Base-by-base conservation (phyloP, 2,113 vertebrate genomes). In the Miniopterus natalensis region DNA sequence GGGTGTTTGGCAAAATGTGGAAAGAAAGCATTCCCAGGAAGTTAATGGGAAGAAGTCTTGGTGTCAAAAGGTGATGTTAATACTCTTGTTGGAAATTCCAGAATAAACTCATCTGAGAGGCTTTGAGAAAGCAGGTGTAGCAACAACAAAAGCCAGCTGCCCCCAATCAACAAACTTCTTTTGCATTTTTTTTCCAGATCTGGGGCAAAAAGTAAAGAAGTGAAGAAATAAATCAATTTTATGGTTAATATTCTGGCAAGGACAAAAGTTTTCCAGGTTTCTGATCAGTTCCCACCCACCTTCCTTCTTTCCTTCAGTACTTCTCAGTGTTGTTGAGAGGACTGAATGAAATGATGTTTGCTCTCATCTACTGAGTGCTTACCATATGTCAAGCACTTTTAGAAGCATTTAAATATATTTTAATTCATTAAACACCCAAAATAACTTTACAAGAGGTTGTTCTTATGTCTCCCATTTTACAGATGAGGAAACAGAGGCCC, bases 191-290 rank as follows among this genome's bases (percentile, higher is more conserved):
- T 42, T 12, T 6, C 45, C 45, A 57, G 55, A 59, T n/a, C 51
- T 47, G 3, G 11, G 84, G 36, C 21, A 90, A 51, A 57, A 29
- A 36, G 45, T 18, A 31, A 84, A 75, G 21, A 17, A 12, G 42
- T 17, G 27, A 45, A 73, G n/a, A 73, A 29, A 40, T 14, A 20
- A 78, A 53, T 47, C 84, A 70, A n/a, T 87, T 70, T 6, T 14
- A 18, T 14, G 65, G 63, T 23, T 90, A 10, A 47, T 5, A 13
- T 53, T 85, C 80, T 71, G 97, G 57, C 9, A 66, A 80, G 53
- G n/a, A 79, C 59, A 74, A 87, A 61, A 14, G 49, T 90, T 87
- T 95, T 90, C 84, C 17, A 29, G 2, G 42, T 89, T 97, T 97
- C 92, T 68, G 71, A 65, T 86, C 45, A 36, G 66, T 61, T 95